Base-by-base conservation (phyloP, 1,140 invertebrate genomes). In the Eumeta japonica region DNA sequence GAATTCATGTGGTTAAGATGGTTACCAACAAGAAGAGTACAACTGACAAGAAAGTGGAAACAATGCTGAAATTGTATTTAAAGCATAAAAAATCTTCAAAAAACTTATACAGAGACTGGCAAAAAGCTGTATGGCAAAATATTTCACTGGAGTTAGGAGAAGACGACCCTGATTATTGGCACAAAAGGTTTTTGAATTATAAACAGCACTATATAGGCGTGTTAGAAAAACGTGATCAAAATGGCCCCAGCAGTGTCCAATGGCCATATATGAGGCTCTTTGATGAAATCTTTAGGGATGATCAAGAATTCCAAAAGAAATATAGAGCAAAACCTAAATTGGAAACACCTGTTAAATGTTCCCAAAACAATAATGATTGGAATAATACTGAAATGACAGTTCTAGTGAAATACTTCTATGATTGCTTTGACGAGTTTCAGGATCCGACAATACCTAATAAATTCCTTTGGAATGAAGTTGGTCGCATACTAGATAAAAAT, bases 381-480 rank as follows among this genome's bases (percentile, higher is more conserved):
- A 50, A 52, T 35, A 46, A 52, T 17, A 57, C 54, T 3, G 58
- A 71, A 35, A 54, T 39, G 28, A 63, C 56, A 11, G 62, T 66
- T 29, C 33, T 74, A 30, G 50, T 53, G 0, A 74, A 74, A 40
- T 71, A 74, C 48, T 59, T 47, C 20, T 74, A 58, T 53, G 70
- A 74, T 44, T 64, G 63, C 39, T 63, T 62, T 11, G 50, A 66
- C 32, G 70, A 74, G 39, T 74, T 70, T 41, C 52, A 60, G 45
- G 65, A 74, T 52, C 33, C 31, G 1, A 58, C 63, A 1, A 64
- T 74, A 46, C 70, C 70, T 5, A 50, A 63, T 28, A 45, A 43
- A 13, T 71, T 68, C 39, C 43, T 74, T 13, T 74, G 70, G 70
- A 60, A 52, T 39, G 70, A 74, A 55, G 54, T 74, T 12, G 60